These are phyloP conservation scores for Dolichallabes microphthalmus DNA, from an alignment of 2,113 vertebrate species.

Conservation along the genomic window DNA sequence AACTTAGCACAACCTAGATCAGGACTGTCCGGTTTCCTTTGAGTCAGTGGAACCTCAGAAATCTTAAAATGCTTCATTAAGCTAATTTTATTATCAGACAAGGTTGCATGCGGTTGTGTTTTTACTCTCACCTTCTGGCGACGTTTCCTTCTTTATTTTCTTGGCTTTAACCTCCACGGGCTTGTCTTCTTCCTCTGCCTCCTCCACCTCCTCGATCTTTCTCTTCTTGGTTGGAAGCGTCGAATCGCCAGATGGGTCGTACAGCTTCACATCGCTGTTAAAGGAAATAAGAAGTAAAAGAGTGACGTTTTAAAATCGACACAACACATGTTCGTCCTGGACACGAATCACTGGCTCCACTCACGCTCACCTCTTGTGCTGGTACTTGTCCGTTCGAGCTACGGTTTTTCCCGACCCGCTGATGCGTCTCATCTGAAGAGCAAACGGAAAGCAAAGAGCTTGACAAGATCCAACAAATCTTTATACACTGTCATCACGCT, in stretches of 20 bases:
- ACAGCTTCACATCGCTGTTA: constrained; percentile 85
- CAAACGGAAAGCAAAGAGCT: not conserved
- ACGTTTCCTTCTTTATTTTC: constrained; percentile 78
- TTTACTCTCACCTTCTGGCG: constrained; percentile 56
- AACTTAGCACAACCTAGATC: not conserved
- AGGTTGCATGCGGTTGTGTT: not conserved
- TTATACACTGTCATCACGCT: no score
- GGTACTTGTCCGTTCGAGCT: constrained; percentile 91
- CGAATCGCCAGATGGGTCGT: constrained; percentile 91
- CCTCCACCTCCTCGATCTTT: constrained; percentile 83
- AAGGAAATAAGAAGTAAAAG: not conserved
- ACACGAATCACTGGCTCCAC: not conserved
- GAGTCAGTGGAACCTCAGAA: no score
- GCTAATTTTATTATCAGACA: not conserved
- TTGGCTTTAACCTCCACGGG: constrained; percentile 73
- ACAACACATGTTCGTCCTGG: not conserved
- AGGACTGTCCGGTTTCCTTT: no score
- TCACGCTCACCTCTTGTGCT: constrained; percentile 85
- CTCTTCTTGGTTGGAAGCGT: constrained; percentile 90
- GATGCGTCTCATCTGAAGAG: constrained; percentile 84
- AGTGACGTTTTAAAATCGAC: not conserved
- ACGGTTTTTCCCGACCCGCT: constrained; percentile 93
- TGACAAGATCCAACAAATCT: not conserved
- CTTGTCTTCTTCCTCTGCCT: constrained; percentile 69
- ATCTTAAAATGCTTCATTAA: not conserved